Base-by-base conservation (phyloP, 1,140 invertebrate species). In the Theocolax elegans region DNA sequence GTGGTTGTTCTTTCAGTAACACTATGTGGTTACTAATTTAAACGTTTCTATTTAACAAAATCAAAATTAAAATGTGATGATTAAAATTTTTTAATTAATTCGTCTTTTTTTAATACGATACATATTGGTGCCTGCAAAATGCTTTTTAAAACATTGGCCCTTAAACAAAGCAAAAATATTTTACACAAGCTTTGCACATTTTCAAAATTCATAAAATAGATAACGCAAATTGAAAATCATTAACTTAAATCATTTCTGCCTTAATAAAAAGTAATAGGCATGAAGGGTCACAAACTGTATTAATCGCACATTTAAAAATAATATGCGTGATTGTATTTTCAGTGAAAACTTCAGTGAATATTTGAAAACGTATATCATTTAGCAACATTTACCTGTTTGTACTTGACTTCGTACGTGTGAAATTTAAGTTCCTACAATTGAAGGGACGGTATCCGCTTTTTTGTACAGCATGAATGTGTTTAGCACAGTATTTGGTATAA, bases 401-500 rank as follows among this genome's bases (percentile, higher is more conserved):
- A 69, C 6, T 44, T 62, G 9, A 60, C 13, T 54, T 54, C 27
- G 23, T 63, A 63, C 10, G 8, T 63, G 27, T 63, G 35, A 54
- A 69, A 44, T 44, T 68, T 62, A 35, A 31, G 35, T 54, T 62
- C 58, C 38, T 51, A 42, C 3, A 44, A 29, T 63, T 63, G 31
- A 63, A 23, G 49, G 35, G n/a, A 63, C 31, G 10, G 23, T 17
- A 62, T 54, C 10, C 59, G 23, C 23, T 54, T 54, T 46, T 63
- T 69, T 62, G 21, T 49, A 53, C 19, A 17, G 56, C 27, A 13
- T 69, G 38, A 63, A 62, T 56, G 48, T 62, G 35, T 56, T 31
- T 53, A 63, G 51, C 44, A 56, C 42, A 71, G 54, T 58, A 63
- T 38, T 59, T 31, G 10, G 44, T 49, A 70, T 56, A 12, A 35